These are phyloP conservation scores for Colius striatus DNA, from an alignment of 2,113 vertebrate species.

Conservation along the genomic window DNA sequence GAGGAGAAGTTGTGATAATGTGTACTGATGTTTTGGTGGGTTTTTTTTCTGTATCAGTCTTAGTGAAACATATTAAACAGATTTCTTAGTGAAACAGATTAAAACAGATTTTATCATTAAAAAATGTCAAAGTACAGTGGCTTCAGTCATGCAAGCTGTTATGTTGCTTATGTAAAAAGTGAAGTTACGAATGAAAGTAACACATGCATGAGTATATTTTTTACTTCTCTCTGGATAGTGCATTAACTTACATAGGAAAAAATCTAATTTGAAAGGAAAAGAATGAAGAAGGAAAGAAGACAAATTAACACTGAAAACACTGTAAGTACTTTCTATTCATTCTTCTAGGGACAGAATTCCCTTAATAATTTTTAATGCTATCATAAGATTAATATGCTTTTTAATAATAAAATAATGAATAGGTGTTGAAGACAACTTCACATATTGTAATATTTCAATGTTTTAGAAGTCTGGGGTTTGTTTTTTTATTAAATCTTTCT, in stretches of 20 bases:
- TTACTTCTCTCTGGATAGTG: neutral
- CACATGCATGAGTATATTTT: neutral
- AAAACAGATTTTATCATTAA: neutral
- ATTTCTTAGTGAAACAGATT: neutral
- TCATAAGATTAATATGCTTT: neutral
- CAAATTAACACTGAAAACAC: neutral
- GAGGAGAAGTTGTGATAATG: neutral
- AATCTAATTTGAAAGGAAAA: neutral
- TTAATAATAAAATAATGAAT: neutral
- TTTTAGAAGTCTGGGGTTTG: neutral
- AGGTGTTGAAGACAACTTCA: neutral
- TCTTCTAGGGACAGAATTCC: neutral
- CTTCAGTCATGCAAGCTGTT: neutral
- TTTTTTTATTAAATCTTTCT: neutral
- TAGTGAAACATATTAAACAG: neutral
- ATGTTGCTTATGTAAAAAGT: neutral
- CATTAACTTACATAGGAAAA: neutral
- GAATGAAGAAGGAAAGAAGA: neutral
- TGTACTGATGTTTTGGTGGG: neutral
- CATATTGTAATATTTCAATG: neutral
- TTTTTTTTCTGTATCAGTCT: neutral
- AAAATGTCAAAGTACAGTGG: neutral
- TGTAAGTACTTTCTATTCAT: neutral
- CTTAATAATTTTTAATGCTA: neutral
- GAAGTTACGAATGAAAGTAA: neutral